A percentile compares a stretch with the other conserved stretches of the same genome.
phyloP scores from a whole-genome alignment of 2,113 vertebrate genomes.

The Redunca redunca region DNA sequence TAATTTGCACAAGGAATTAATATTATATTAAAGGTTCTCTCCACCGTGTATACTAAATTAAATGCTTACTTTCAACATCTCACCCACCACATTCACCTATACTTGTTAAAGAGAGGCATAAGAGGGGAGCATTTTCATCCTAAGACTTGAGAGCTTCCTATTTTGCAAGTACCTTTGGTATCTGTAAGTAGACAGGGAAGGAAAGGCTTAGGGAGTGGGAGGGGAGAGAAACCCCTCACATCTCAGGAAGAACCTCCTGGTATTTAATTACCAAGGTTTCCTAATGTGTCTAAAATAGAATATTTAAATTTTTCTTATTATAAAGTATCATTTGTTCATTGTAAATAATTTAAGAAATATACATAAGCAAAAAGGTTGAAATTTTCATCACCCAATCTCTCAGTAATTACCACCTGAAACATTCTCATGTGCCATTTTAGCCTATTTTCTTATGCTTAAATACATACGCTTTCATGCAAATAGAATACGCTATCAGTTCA shows the following conservation, averaged over 20 bases:
- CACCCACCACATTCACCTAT: background rate
- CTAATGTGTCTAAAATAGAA: background rate
- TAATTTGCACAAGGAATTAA: constrained; percentile 78
- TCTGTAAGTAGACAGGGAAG: background rate
- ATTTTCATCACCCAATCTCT: background rate
- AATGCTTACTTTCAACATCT: constrained; percentile 43
- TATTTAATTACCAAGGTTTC: constrained; percentile 48
- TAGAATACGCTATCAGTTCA: background rate
- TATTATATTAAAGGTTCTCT: constrained; percentile 74
- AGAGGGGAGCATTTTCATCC: background rate
- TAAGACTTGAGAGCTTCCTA: background rate
- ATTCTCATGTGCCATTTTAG: background rate
- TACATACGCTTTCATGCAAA: background rate
- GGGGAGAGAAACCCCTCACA: background rate
- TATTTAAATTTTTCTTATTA: background rate
- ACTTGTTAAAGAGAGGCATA: background rate
- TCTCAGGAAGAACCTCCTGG: background rate
- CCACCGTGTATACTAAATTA: constrained; percentile 68
- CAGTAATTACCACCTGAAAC: constrained; percentile 30
- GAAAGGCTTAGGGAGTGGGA: background rate
- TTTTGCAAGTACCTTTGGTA: background rate
- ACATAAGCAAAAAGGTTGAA: constrained; percentile 10
- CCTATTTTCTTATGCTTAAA: constrained; percentile 1
- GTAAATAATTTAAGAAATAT: constrained; percentile 46
- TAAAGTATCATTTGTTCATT: constrained; percentile 25